A percentile compares a stretch with the other conserved stretches of the same genome.
phyloP scores from a whole-genome alignment of 2,113 vertebrate species.

The Mionectes macconnelli region DNA sequence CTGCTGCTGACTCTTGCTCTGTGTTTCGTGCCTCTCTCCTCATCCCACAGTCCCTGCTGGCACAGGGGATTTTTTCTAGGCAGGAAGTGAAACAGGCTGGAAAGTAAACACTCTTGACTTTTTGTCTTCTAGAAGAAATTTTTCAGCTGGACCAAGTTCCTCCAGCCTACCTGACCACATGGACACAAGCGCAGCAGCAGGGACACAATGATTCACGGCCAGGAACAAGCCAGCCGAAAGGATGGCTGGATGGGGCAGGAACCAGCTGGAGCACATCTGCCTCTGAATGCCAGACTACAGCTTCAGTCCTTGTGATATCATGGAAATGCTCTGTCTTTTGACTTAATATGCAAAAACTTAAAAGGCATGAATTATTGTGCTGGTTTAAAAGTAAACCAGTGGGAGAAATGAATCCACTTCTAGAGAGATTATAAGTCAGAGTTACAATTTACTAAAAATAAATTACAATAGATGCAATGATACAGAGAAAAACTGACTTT shows the following conservation, averaged over 20 bases:
- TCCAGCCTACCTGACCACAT: neutral
- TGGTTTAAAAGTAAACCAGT: too few relatives aligned
- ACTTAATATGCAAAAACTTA: conserved; percentile 47
- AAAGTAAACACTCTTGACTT: neutral
- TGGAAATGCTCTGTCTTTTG: conserved; percentile 5
- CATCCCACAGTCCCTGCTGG: rapidly evolving
- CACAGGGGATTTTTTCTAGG: neutral
- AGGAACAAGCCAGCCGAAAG: neutral
- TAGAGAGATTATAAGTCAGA: too few relatives aligned
- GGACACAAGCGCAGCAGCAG: neutral
- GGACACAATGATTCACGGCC: rapidly evolving
- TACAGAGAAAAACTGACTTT: too few relatives aligned
- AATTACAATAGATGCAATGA: too few relatives aligned
- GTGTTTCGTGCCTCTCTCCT: neutral
- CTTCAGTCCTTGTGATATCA: neutral
- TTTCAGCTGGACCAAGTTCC: neutral
- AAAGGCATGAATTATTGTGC: neutral
- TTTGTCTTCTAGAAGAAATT: neutral
- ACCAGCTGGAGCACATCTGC: neutral
- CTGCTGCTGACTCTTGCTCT: neutral
- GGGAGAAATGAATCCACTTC: too few relatives aligned
- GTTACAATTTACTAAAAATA: too few relatives aligned
- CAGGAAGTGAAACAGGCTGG: neutral
- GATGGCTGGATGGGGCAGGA: neutral
- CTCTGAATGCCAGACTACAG: neutral